A percentile compares a stretch with the other conserved stretches of the same genome.
These are phyloP conservation scores for Peucedramus taeniatus DNA, from an alignment of 2,113 vertebrate species.

Conservation along the genomic window DNA sequence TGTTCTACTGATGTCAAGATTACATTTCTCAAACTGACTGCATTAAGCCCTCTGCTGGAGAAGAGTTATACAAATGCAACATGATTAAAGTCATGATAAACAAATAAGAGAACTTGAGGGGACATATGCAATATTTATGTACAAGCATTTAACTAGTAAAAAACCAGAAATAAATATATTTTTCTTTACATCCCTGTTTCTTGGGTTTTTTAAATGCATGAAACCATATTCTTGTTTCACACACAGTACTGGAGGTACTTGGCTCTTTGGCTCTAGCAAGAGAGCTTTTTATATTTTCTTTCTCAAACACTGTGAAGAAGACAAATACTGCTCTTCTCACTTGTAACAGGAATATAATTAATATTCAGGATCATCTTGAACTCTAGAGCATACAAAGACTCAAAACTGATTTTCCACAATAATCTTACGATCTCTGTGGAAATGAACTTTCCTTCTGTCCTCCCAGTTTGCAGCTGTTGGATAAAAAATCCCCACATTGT, in stretches of 20 bases:
- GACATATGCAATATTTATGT: slow-evolving; percentile 1
- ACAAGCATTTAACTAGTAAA: not conserved
- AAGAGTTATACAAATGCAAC: slow-evolving; percentile 15
- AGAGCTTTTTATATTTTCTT: not conserved
- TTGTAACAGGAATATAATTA: not conserved
- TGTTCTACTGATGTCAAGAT: slow-evolving; percentile 21
- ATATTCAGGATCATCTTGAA: not conserved
- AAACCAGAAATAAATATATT: not conserved
- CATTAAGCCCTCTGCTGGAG: slow-evolving; percentile 18
- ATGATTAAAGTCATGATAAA: slow-evolving; percentile 26
- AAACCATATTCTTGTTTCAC: not conserved
- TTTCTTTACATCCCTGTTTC: not conserved
- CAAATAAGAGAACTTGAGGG: not conserved
- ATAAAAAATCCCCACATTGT: not conserved
- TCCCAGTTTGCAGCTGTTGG: not conserved
- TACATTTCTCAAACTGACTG: not conserved
- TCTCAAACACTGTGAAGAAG: not conserved
- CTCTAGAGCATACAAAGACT: not conserved
- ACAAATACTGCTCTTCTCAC: not conserved
- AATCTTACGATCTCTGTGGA: not conserved
- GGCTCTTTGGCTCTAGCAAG: not conserved
- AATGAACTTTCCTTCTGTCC: not conserved
- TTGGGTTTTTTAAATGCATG: not conserved
- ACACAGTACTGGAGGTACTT: not conserved
- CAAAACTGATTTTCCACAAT: not conserved